Percentiles rank a stretch among this genome's conserved stretches.
Evolutionary conservation across 2,113 vertebrate genomes (phyloP).

Genomic region (Lethenteron reissneri): DNA sequence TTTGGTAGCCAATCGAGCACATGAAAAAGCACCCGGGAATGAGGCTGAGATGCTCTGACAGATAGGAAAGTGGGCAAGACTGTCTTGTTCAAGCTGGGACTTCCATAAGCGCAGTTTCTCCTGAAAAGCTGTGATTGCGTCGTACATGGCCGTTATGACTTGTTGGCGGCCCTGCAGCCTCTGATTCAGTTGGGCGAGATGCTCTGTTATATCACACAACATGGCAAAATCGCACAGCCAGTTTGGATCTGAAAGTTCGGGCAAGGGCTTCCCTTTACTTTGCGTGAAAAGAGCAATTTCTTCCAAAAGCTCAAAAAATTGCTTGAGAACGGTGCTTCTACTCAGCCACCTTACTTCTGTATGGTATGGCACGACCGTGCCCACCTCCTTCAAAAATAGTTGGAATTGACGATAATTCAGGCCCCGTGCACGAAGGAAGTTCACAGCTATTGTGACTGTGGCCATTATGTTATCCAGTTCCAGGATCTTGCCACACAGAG

Average conservation of each 20-base stretch:
- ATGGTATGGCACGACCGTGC: background rate
- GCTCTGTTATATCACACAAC: background rate
- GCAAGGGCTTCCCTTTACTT: slow-evolving; percentile 10
- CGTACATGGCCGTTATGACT: slow-evolving; percentile 12
- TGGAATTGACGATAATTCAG: slow-evolving; percentile 7
- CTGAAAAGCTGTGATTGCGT: slow-evolving; percentile 11
- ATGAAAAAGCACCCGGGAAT: slow-evolving; percentile 12
- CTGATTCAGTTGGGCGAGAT: slow-evolving; percentile 4
- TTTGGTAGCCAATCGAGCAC: slow-evolving; percentile 12
- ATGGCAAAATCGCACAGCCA: slow-evolving; percentile 12
- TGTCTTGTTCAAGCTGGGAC: slow-evolving; percentile 11
- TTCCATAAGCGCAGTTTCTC: slow-evolving; percentile 9
- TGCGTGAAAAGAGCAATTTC: slow-evolving; percentile 13
- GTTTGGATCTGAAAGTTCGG: slow-evolving; percentile 11
- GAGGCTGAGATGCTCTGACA: slow-evolving; percentile 14
- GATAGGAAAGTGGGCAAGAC: slow-evolving; percentile 12
- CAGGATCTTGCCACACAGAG: slow-evolving; percentile 1
- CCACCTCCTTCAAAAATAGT: slow-evolving; percentile 6
- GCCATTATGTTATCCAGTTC: slow-evolving; percentile 1
- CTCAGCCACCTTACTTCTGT: slow-evolving; percentile 11
- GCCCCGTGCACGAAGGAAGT: slow-evolving; percentile 4
- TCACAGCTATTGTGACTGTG: slow-evolving; percentile 3
- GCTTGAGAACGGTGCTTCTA: slow-evolving; percentile 9
- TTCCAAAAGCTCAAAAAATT: slow-evolving; percentile 14
- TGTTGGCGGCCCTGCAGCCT: slow-evolving; percentile 9